A percentile compares a stretch with the other conserved stretches of the same genome.
phyloP scores from a whole-genome alignment of 2,888 invertebrate species.

The Opisthograptis luteolata region DNA sequence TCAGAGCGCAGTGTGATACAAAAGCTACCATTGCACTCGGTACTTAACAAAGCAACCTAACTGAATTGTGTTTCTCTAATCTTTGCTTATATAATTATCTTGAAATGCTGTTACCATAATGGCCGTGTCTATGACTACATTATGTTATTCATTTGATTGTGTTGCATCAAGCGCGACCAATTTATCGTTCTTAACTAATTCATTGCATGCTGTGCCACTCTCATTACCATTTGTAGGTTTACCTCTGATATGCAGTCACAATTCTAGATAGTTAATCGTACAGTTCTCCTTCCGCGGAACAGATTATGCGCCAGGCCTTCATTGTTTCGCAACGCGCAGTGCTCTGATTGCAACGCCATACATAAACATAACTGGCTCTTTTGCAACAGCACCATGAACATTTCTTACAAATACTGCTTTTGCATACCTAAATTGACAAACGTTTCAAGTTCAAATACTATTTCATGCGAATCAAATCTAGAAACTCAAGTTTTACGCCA shows the following conservation, averaged over 20 bases:
- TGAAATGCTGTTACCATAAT: not conserved
- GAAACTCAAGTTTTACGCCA: slow-evolving; percentile 13
- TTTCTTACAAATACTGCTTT: slow-evolving; percentile 33
- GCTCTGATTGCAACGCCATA: slow-evolving; percentile 79
- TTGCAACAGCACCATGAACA: slow-evolving; percentile 59
- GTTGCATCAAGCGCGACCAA: slow-evolving; percentile 8
- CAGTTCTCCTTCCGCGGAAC: slow-evolving; percentile 66
- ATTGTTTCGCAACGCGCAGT: slow-evolving; percentile 77
- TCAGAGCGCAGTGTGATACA: slow-evolving; percentile 27
- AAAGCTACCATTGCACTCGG: slow-evolving; percentile 25
- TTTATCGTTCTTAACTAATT: slow-evolving; percentile 9
- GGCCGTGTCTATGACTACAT: slow-evolving; percentile 14
- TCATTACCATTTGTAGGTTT: slow-evolving; percentile 22
- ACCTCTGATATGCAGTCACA: slow-evolving; percentile 9
- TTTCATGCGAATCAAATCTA: slow-evolving; percentile 15
- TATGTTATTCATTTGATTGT: slow-evolving; percentile 5
- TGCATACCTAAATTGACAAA: slow-evolving; percentile 10
- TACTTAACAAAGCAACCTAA: not conserved
- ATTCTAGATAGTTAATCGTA: slow-evolving; percentile 46
- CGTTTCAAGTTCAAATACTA: slow-evolving; percentile 10
- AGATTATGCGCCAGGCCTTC: slow-evolving; percentile 70
- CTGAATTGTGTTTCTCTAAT: slow-evolving; percentile 9
- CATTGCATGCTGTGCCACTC: slow-evolving; percentile 10
- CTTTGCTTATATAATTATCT: slow-evolving; percentile 9
- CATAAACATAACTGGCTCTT: slow-evolving; percentile 53